Base-by-base conservation (phyloP, 2,113 vertebrate species). In the Zonotrichia leucophrys region DNA sequence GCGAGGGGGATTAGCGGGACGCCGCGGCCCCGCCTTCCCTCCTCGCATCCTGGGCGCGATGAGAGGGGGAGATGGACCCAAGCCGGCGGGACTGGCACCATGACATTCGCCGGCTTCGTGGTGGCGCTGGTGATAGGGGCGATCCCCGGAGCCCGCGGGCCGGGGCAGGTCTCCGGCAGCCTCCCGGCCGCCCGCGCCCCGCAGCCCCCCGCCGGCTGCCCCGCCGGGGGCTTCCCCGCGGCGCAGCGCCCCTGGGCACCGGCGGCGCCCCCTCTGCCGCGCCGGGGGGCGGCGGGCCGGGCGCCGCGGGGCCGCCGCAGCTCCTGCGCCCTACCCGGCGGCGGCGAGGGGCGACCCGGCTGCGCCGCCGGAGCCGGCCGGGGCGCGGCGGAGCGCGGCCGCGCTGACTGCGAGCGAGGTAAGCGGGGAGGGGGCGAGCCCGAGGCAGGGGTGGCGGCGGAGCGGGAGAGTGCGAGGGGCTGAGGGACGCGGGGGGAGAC, bases 351-450 rank as follows among this genome's bases (percentile, higher is more conserved):
- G 30, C 53, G 53, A 55, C 31, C 53, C 53, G 53, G 31, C 31
- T 56, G 53, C 53, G 31, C 31, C 31, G 19, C 19, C 31, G 53
- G 55, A 5, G 20, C 41, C 96, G 96, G 91, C 68, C 96, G 88
- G 39, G 98, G 98, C 83, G 97, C 97, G 83, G 96, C 97, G 79
- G 98, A 99, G 98, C 94, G 85, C 42, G 98, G 98, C 14, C 98
- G 98, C 96, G 98, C 98, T 79, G 98, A 97, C 97, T 99, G 98
- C 96, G 97, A 98, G 95, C 98, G 97, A 97, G 99, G 99, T 99
- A 98, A 97, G 98, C 66, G n/a, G 69, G 33, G 25, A 39, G 11
- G 12, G 42, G 66, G 35, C 7, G 37, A 87, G 84, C 28, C n/a
- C 35, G 10, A 76, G 27, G 12, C 6, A 4, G 13, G 28, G 16